phyloP scores from a whole-genome alignment of 2,888 invertebrate species.

The Megastigmus dorsalis region DNA sequence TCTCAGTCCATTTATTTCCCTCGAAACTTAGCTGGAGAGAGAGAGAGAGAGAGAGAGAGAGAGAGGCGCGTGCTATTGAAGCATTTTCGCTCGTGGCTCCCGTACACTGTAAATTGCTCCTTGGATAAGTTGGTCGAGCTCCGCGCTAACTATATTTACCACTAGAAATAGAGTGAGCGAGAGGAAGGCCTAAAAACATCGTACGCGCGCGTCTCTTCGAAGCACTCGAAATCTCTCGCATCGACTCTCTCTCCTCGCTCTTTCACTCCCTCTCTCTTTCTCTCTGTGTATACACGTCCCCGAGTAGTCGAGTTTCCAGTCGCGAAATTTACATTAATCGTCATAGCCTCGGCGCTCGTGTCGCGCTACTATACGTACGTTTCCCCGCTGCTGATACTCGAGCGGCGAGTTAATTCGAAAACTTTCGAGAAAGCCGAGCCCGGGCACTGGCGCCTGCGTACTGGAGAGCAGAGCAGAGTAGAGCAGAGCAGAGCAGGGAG shows the following conservation, averaged over 20 bases:
- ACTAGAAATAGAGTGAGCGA: conserved; percentile 21
- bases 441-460: conserved; percentile 56
- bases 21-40: conserved; percentile 2
- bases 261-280: not conserved
- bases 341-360: conserved; percentile 37
- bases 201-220: not conserved
- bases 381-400: conserved; percentile 33
- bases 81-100: conserved; percentile 22
- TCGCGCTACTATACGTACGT: conserved; percentile 14
- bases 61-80: conserved; percentile 21
- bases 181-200: conserved; percentile 30
- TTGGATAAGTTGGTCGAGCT: not conserved
- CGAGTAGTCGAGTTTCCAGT: conserved; percentile 13
- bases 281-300: not conserved
- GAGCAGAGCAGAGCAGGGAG: not conserved
- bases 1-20: conserved; percentile 32
- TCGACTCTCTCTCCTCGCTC: conserved; percentile 4
- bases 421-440: conserved; percentile 59
- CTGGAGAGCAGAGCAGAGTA: not conserved
- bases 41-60: conserved; percentile 19
- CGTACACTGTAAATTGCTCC: conserved; percentile 14
- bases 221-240: conserved; percentile 36
- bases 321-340: conserved; percentile 61
- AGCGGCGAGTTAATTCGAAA: conserved; percentile 64
- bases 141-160: conserved; percentile 11